Evolutionary conservation across 1,140 invertebrate genomes (phyloP), one percentile per base, ranked within the genome.

Genomic region (Trigoniulus corallinus): DNA sequence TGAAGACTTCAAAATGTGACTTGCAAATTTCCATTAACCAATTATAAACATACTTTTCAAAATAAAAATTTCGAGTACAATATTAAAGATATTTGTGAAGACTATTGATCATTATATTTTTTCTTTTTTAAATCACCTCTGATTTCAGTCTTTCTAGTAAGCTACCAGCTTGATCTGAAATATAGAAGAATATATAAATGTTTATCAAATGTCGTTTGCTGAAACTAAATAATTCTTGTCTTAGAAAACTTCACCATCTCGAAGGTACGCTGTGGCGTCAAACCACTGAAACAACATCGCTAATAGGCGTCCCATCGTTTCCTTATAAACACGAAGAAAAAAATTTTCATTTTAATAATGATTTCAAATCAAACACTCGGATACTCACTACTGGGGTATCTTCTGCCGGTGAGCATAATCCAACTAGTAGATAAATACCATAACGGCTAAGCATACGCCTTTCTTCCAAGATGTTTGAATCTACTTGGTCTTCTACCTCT

Each of bases 261-360:
- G 92, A 18, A 93, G 80, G 68, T 89, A 93, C 7, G 91, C 88
- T 27, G 93, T 97, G 53, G 92, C 84, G 72, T 96, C 87, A 73
- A 98, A 98, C 95, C 95, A 98, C 69, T 98, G 91, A 72, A 98
- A 98, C 49, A 98, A 74, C 76, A 94, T 93, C 49, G 88, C 86
- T 24, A 98, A 72, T 56, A 98, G 75, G 57, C 93, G 74, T 20
- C 92, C 91, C 29, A 98, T 72, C 27, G 89, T 80, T 67, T 93
- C 85, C 62, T 82, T 71, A 23, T 44, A 54, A 54, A 10, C 29
- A 12, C 10, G 18, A 62, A 55, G 41, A 53, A 42, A 21, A 46
- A 34, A 15, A 39, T 48, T 18, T 41, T 53, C 23, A 42, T 45
- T 29, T 3, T 34, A 20, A 34, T 3, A 51, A 27, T 43, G 15